These are phyloP conservation scores for Champsocephalus gunnari DNA, from an alignment of 2,797 vertebrate species.

Conservation along the genomic window DNA sequence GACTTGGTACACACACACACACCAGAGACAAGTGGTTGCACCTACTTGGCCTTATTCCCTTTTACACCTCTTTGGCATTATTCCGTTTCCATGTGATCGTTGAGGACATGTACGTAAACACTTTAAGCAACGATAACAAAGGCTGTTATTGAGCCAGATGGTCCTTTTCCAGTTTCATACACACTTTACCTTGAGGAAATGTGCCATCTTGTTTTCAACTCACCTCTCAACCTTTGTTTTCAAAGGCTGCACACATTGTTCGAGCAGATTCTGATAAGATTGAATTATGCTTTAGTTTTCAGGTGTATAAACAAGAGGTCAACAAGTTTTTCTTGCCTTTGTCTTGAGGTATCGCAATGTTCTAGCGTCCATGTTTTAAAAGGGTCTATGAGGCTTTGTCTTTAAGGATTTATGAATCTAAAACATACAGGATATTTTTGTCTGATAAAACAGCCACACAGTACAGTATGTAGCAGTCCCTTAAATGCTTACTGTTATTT, in stretches of 20 bases:
- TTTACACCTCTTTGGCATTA: conserved; percentile 43
- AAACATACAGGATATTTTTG: background rate
- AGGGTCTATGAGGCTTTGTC: background rate
- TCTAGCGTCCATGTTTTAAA: conserved; percentile 8
- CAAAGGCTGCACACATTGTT: background rate
- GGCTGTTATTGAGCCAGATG: conserved; percentile 56
- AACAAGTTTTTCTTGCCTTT: background rate
- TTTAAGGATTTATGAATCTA: background rate
- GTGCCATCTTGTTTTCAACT: conserved; percentile 12
- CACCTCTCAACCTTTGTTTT: conserved; percentile 9
- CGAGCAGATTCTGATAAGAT: background rate
- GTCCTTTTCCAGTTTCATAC: conserved; percentile 49
- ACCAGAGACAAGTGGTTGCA: conserved; percentile 31
- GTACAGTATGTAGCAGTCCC: background rate
- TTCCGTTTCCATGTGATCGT: conserved; percentile 55
- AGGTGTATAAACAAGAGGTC: background rate
- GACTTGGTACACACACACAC: conserved; percentile 1
- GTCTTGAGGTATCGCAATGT: conserved; percentile 28
- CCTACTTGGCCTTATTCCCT: conserved; percentile 49
- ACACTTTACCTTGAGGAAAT: conserved; percentile 28
- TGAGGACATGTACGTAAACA: conserved; percentile 33
- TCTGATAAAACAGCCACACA: background rate
- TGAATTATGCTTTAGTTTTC: background rate
- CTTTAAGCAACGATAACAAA: conserved; percentile 38
- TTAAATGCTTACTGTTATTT: background rate